phyloP scores from a whole-genome alignment of 2,797 vertebrate species.

The Serranus cabrilla region DNA sequence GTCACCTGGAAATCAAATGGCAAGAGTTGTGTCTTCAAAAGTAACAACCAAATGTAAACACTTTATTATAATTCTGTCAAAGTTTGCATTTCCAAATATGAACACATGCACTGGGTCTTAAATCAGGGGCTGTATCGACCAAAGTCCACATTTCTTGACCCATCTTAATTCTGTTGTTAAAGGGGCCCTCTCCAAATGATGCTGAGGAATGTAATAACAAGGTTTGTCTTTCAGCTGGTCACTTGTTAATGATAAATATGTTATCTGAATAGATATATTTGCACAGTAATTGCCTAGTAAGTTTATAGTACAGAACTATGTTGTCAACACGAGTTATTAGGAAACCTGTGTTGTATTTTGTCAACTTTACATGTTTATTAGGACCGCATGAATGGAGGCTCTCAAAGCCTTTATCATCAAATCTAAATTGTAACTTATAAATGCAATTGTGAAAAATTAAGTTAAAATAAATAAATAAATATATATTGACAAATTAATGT shows the following conservation, averaged over 20 bases:
- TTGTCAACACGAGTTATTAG: no score
- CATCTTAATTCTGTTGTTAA: no score
- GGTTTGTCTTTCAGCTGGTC: no score
- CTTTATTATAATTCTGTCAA: background rate
- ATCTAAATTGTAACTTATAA: no score
- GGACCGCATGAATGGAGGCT: background rate
- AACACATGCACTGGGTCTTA: background rate
- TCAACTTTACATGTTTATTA: background rate
- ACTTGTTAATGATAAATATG: background rate
- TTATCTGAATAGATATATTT: background rate
- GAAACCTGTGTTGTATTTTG: background rate
- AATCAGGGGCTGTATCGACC: background rate
- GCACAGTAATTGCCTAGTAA: no score
- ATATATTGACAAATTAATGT: no score
- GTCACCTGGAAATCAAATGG: slow-evolving; percentile 80
- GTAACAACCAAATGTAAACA: background rate
- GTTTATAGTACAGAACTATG: no score
- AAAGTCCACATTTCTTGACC: background rate
- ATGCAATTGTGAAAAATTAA: no score
- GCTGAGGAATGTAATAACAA: background rate
- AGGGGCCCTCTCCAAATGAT: background rate
- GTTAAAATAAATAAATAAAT: no score
- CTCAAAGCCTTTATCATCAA: no score
- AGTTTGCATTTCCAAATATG: background rate
- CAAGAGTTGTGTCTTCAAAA: background rate